Evolutionary conservation across 2,888 invertebrate species (phyloP).

Genomic region (Resseliella maxima): DNA sequence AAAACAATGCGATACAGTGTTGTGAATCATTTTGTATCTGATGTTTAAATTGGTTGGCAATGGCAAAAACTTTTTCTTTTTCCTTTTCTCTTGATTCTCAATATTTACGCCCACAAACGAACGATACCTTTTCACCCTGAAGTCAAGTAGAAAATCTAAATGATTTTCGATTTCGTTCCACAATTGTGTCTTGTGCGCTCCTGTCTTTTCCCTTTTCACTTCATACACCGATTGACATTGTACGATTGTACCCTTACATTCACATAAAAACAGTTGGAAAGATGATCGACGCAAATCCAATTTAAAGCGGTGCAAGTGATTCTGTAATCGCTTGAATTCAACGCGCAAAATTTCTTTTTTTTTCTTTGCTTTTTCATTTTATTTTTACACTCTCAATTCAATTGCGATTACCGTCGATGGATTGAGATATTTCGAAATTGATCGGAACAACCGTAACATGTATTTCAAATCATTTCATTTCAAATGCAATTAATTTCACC

Average conservation of each 20-base stretch:
- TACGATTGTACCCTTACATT: too few relatives aligned
- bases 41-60: background rate
- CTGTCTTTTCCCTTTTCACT: too few relatives aligned
- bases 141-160: background rate
- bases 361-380: too few relatives aligned
- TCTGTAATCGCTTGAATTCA: conserved; percentile 23
- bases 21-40: background rate
- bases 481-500: conserved; percentile 28
- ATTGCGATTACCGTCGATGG: background rate
- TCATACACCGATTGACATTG: too few relatives aligned
- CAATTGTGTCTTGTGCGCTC: too few relatives aligned
- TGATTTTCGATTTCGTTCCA: background rate
- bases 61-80: background rate
- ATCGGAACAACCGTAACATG: background rate
- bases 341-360: conserved; percentile 9
- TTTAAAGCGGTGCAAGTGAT: conserved; percentile 33
- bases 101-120: background rate
- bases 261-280: too few relatives aligned
- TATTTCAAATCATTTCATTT: background rate
- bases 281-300: conserved; percentile 8
- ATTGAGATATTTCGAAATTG: background rate
- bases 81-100: background rate
- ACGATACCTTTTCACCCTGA: background rate
- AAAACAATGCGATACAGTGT: background rate
- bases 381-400: background rate